Conservation (phyloP, 2,888 invertebrate genomes). For the Lasioglossum vierecki region DNA sequence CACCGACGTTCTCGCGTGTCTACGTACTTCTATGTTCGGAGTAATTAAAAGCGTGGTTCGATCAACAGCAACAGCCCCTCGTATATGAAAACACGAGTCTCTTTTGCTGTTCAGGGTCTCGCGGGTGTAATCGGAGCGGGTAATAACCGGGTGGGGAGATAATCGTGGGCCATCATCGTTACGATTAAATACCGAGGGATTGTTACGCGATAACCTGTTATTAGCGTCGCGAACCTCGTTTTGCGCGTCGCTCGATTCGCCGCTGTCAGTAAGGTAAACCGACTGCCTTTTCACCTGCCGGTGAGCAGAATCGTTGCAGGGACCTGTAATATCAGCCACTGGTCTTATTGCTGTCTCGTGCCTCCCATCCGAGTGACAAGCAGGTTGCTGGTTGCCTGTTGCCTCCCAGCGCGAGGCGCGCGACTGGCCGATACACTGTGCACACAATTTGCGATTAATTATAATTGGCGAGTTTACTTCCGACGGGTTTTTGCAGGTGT, state of each 20-base stretch:
- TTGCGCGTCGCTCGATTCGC: neutral
- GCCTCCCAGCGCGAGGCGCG: neutral
- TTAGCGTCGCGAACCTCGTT: conserved; percentile 32
- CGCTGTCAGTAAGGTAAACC: conserved; percentile 50
- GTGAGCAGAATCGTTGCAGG: conserved; percentile 33
- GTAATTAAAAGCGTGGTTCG: conserved; percentile 27
- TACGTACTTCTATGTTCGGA: neutral
- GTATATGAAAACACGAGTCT: neutral
- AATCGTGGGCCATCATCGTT: conserved; percentile 28
- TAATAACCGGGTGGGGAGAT: conserved; percentile 1
- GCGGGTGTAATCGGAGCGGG: conserved; percentile 8
- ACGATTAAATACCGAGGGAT: conserved; percentile 35
- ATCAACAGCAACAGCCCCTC: neutral
- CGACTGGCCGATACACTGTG: neutral
- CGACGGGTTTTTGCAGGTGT: neutral
- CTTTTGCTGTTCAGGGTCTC: neutral
- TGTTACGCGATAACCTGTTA: conserved; percentile 42
- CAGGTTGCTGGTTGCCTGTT: too few species aligned
- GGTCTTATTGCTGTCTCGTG: conserved; percentile 24
- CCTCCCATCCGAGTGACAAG: neutral
- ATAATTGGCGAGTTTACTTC: neutral
- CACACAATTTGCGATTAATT: neutral
- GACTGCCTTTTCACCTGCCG: conserved; percentile 40
- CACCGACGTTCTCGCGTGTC: neutral
- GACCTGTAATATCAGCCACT: conserved; percentile 43